These are phyloP conservation scores for Dendrocincla tyrannina DNA, from an alignment of 2,797 vertebrate genomes.

Conservation along the genomic window DNA sequence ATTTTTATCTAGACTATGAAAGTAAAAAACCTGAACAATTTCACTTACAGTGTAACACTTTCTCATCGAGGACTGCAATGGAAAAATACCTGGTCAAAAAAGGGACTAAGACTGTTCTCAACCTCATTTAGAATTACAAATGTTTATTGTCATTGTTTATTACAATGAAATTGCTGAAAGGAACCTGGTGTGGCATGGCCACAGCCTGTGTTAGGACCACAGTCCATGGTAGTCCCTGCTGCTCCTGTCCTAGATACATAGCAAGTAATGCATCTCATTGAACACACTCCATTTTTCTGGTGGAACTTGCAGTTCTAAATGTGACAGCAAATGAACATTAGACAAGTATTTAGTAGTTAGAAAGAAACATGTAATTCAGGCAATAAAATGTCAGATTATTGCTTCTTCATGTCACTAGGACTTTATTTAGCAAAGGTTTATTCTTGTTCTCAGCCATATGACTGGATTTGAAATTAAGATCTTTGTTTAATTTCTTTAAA, in stretches of 20 bases:
- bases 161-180: background rate
- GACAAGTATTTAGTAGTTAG: background rate
- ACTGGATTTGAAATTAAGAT: slow-evolving; percentile 72
- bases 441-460: slow-evolving; percentile 61
- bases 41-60: background rate
- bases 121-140: background rate
- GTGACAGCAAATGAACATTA: background rate
- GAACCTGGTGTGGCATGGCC: background rate
- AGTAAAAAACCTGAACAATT: background rate
- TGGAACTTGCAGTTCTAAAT: slow-evolving; percentile 33
- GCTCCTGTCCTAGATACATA: background rate
- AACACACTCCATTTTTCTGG: background rate
- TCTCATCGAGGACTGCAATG: background rate
- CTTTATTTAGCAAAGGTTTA: slow-evolving; percentile 66
- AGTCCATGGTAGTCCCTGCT: background rate
- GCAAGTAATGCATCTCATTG: background rate
- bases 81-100: background rate
- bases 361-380: slow-evolving; percentile 41
- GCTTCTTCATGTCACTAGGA: slow-evolving; percentile 36
- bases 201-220: background rate
- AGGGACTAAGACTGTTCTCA: background rate
- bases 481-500: slow-evolving; percentile 76
- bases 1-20: background rate
- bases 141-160: background rate
- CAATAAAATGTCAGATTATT: slow-evolving; percentile 61